phyloP scores from a whole-genome alignment of 1,140 invertebrate genomes.

The Daktulosphaira vitifoliae region DNA sequence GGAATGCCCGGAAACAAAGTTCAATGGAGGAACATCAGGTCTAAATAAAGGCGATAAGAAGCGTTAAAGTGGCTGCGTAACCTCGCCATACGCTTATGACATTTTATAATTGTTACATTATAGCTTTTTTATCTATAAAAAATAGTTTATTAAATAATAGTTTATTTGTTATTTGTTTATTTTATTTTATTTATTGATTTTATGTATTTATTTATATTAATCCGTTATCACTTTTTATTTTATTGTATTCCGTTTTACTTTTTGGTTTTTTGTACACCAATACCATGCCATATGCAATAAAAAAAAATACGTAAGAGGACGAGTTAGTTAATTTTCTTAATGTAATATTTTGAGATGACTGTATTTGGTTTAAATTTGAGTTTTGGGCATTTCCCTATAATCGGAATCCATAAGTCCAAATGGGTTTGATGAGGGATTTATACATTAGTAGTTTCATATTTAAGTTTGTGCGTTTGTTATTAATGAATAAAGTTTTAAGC shows the following conservation, averaged over 20 bases:
- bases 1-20: neutral
- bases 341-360: no score
- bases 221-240: neutral
- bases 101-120: neutral
- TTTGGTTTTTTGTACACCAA: neutral
- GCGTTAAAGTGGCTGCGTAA: neutral
- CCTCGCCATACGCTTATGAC: neutral
- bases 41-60: neutral
- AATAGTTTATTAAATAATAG: no score
- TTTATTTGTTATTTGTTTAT: no score
- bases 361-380: no score
- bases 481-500: no score
- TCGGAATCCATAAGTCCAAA: no score
- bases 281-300: neutral
- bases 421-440: no score
- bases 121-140: neutral
- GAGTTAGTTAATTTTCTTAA: no score
- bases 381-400: no score
- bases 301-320: neutral
- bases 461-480: no score
- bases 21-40: neutral
- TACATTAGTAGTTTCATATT: no score
- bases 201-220: neutral
- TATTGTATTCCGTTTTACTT: neutral
- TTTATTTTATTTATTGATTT: no score